phyloP scores from a whole-genome alignment of 2,113 vertebrate species.

The Dromaius novaehollandiae region DNA sequence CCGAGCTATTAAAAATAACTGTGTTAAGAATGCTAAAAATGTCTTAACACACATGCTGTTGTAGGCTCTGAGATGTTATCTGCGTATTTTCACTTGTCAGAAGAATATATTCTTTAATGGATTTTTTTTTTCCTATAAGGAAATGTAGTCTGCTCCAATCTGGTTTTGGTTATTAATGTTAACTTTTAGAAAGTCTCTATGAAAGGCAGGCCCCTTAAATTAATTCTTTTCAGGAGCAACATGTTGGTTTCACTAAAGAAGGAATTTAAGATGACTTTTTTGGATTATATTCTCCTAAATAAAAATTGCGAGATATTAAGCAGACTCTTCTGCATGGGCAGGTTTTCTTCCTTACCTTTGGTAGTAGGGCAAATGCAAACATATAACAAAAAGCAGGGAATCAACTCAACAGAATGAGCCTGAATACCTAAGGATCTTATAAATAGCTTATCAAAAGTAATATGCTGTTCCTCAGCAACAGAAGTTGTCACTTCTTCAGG shows the following conservation, averaged over 20 bases:
- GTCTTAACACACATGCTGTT: not conserved
- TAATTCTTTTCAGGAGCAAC: constrained; percentile 10
- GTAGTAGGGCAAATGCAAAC: not conserved
- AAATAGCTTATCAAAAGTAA: not conserved
- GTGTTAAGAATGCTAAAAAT: constrained; percentile 6
- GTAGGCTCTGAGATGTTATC: not conserved
- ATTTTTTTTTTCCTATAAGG: not conserved
- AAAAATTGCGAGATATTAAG: not conserved
- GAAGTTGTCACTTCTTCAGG: not conserved
- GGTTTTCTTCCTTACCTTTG: not conserved
- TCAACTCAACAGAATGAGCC: not conserved
- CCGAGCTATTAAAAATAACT: constrained; percentile 43
- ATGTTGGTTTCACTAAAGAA: constrained; percentile 6
- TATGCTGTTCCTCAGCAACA: not conserved
- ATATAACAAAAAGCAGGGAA: not conserved
- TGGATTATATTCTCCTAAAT: not conserved
- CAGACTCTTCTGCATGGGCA: not conserved
- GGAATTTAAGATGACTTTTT: not conserved
- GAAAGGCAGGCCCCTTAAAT: constrained; percentile 32
- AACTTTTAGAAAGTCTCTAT: constrained; percentile 12
- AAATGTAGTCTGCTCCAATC: constrained; percentile 43
- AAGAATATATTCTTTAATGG: not conserved
- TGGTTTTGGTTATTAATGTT: constrained; percentile 41
- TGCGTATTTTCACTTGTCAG: not conserved
- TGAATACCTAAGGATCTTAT: not conserved